Conservation (phyloP, 2,888 invertebrate genomes). For the Rhamphomyia laevipes region DNA sequence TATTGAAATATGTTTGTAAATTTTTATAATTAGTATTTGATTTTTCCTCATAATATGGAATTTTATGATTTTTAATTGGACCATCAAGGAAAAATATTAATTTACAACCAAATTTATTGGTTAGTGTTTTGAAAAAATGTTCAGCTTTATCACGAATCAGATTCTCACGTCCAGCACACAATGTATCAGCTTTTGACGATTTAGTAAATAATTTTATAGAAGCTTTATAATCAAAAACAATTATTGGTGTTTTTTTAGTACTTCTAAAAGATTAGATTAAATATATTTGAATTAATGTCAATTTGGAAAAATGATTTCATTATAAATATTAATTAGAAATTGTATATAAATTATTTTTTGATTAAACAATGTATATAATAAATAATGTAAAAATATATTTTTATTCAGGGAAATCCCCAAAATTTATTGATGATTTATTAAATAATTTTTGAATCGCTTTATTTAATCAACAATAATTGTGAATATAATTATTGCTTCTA, state of each 20-base stretch:
- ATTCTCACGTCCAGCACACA: constrained; percentile 8
- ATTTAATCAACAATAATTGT: no score
- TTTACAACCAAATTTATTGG: constrained; percentile 1
- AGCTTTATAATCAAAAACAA: constrained; percentile 10
- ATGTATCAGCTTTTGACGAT: constrained; percentile 1
- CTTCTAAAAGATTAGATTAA: no score
- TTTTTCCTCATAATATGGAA: constrained; percentile 2
- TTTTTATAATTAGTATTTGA: constrained; percentile 6
- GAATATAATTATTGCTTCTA: no score
- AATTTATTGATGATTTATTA: no score
- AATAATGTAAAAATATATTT: no score
- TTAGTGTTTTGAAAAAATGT: constrained; percentile 6
- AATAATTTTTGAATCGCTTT: no score
- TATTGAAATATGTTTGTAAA: background rate
- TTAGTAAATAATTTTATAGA: constrained; percentile 2
- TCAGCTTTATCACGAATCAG: constrained; percentile 1
- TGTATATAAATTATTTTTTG: no score
- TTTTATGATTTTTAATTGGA: constrained; percentile 9
- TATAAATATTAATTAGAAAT: no score
- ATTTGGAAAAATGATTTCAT: no score
- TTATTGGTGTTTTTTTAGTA: constrained; percentile 1
- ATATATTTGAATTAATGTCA: no score
- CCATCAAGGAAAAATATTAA: constrained; percentile 12
- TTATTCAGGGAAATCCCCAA: no score
- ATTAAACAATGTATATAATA: no score